Evolutionary conservation across 1,140 invertebrate genomes (phyloP).

Genomic region (Drosophila malerkotliana): DNA sequence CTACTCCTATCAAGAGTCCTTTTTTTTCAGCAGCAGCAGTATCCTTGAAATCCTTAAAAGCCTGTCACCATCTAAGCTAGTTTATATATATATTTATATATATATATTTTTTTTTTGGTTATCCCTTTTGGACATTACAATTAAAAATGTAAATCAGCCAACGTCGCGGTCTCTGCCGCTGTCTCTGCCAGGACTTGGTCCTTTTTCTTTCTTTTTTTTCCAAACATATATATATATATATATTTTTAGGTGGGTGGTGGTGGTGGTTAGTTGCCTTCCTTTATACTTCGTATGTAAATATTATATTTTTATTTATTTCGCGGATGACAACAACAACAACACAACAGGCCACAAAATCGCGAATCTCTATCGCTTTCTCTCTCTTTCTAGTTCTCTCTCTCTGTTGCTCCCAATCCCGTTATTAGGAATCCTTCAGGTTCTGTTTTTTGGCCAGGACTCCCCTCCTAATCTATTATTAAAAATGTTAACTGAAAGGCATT

Average conservation of each 20-base stretch:
- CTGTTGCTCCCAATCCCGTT: not conserved
- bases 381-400: not conserved
- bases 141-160: constrained; percentile 81
- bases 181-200: not conserved
- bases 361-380: not conserved
- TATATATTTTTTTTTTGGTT: not conserved
- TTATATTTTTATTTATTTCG: constrained; percentile 53
- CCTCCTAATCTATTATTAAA: constrained; percentile 63
- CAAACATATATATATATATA: no score
- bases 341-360: constrained; percentile 16
- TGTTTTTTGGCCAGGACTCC: not conserved
- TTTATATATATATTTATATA: constrained; percentile 6
- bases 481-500: constrained; percentile 65
- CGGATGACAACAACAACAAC: constrained; percentile 33
- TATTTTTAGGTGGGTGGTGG: constrained; percentile 35
- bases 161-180: constrained; percentile 7
- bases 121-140: constrained; percentile 49
- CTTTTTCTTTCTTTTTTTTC: constrained; percentile 17
- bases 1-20: not conserved
- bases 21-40: no score
- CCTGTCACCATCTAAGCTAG: constrained; percentile 35
- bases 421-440: constrained; percentile 23
- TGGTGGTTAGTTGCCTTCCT: constrained; percentile 32
- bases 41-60: constrained; percentile 1
- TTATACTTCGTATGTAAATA: constrained; percentile 35